Percentiles rank a stretch among this genome's conserved stretches.
phyloP scores from a whole-genome alignment of 1,140 invertebrate genomes.

The Pseudomyrmex pallidus region DNA sequence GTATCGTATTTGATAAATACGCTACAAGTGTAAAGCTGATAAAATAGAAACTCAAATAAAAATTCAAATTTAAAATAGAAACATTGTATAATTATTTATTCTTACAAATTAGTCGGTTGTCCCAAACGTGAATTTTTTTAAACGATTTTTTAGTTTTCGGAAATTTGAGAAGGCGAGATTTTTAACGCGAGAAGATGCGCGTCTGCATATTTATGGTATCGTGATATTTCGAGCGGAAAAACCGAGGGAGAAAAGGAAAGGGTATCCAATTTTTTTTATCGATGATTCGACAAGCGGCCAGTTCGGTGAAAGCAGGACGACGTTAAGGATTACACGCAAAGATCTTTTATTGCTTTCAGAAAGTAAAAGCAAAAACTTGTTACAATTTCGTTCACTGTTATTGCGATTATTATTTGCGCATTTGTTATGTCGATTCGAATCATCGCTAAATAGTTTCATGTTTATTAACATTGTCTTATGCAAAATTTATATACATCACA shows the following conservation, averaged over 20 bases:
- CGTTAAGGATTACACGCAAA: slow-evolving; percentile 52
- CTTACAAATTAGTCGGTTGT: background rate
- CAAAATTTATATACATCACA: background rate
- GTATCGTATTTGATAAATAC: too few relatives aligned
- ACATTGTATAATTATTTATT: too few relatives aligned
- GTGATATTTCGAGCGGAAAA: slow-evolving; percentile 34
- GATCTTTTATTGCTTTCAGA: slow-evolving; percentile 58
- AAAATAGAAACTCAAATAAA: too few relatives aligned
- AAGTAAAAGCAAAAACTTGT: slow-evolving; percentile 47
- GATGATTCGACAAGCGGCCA: slow-evolving; percentile 53
- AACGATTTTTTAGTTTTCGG: slow-evolving; percentile 10
- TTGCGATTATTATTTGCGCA: background rate
- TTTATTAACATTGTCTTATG: background rate
- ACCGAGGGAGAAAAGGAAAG: background rate
- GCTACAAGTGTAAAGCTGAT: too few relatives aligned
- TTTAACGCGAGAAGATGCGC: background rate
- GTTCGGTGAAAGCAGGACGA: slow-evolving; percentile 62
- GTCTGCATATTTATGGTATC: slow-evolving; percentile 55
- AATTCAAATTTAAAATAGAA: too few relatives aligned
- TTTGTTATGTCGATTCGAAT: background rate
- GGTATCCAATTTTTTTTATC: slow-evolving; percentile 53
- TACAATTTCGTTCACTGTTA: slow-evolving; percentile 1
- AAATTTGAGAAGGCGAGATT: slow-evolving; percentile 19
- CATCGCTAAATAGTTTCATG: background rate
- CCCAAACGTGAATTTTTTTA: background rate